phyloP scores from a whole-genome alignment of 1,140 invertebrate species.

The Panonychus citri region DNA sequence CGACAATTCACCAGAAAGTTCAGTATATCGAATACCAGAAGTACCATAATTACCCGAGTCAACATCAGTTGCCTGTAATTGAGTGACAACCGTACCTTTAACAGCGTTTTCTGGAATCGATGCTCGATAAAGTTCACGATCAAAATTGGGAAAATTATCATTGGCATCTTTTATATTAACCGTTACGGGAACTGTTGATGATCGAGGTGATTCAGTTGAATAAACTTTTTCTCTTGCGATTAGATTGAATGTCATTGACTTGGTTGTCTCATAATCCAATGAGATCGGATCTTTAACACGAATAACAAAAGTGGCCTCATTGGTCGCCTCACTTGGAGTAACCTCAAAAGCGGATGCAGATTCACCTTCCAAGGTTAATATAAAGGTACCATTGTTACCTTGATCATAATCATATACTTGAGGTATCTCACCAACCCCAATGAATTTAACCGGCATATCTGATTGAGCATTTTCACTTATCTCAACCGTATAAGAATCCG shows the following conservation, averaged over 20 bases:
- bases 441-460: constrained; percentile 66
- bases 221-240: constrained; percentile 15
- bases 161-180: constrained; percentile 71
- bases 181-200: constrained; percentile 51
- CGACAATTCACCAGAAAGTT: constrained; percentile 49
- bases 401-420: constrained; percentile 21
- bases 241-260: constrained; percentile 25
- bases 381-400: constrained; percentile 78
- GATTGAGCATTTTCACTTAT: constrained; percentile 73
- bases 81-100: constrained; percentile 51
- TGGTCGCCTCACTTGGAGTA: constrained; percentile 60
- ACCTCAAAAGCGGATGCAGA: constrained; percentile 53
- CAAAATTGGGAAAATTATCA: constrained; percentile 79
- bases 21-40: constrained; percentile 61
- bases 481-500: constrained; percentile 51
- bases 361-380: constrained; percentile 49
- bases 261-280: constrained; percentile 59
- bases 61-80: constrained; percentile 46
- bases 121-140: constrained; percentile 36
- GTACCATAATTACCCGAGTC: constrained; percentile 68
- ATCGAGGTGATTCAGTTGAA: constrained; percentile 2
- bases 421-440: constrained; percentile 32
- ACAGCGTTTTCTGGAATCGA: constrained; percentile 47
- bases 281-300: constrained; percentile 52
- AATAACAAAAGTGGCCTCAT: constrained; percentile 74